Percentiles rank a stretch among this genome's conserved stretches.
phyloP scores from a whole-genome alignment of 2,113 vertebrate genomes.

The Dipodomys stephensi region DNA sequence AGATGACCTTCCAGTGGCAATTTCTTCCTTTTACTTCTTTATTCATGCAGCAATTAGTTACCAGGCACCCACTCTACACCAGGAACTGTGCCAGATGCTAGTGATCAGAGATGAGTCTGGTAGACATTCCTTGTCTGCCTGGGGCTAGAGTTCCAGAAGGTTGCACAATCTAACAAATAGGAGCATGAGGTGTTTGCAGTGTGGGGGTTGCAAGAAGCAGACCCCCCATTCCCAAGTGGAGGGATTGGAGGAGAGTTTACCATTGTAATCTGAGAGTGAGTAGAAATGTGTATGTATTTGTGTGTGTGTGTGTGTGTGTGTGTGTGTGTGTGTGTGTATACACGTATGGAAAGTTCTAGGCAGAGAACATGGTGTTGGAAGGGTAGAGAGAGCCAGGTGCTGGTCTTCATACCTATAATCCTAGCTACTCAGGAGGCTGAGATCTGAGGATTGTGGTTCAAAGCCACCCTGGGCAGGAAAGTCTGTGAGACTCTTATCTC shows the following conservation, averaged over 20 bases:
- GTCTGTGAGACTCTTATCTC: too few relatives aligned
- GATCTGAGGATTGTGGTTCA: too few relatives aligned
- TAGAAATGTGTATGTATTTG: neutral
- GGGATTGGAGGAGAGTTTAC: neutral
- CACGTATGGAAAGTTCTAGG: neutral
- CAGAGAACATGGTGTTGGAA: neutral
- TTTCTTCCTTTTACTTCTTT: conserved; percentile 9
- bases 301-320: neutral
- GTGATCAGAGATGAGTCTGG: neutral
- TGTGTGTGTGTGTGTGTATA: neutral
- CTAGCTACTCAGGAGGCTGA: too few relatives aligned
- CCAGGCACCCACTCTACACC: neutral
- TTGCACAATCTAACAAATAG: neutral
- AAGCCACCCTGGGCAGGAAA: too few relatives aligned
- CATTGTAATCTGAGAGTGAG: neutral
- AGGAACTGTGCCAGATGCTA: conserved; percentile 4
- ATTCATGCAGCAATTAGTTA: neutral
- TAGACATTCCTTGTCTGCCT: neutral
- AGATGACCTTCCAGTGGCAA: neutral
- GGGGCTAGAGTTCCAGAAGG: neutral
- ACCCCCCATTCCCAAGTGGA: neutral
- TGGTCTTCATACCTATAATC: too few relatives aligned
- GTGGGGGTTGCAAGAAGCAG: neutral
- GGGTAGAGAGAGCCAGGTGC: neutral
- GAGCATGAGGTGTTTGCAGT: neutral